A percentile compares a stretch with the other conserved stretches of the same genome.
These are phyloP conservation scores for Phalacrocorax carbo DNA, from an alignment of 2,113 vertebrate genomes.

Conservation along the genomic window DNA sequence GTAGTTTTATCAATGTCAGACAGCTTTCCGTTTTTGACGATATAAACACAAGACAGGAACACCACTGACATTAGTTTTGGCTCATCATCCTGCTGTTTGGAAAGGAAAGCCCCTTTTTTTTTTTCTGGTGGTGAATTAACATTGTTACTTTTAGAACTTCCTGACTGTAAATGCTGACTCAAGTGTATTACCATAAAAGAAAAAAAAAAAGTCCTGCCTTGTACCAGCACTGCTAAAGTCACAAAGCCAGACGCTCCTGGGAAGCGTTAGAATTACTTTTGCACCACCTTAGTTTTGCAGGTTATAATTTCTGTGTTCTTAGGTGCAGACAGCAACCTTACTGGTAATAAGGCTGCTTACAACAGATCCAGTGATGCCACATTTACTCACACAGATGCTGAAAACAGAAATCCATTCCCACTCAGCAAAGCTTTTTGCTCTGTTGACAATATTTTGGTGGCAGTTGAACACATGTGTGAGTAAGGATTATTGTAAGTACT, in stretches of 20 bases:
- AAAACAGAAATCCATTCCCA: background rate
- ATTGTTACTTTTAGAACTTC: background rate
- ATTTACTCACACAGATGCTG: background rate
- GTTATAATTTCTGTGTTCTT: background rate
- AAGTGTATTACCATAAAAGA: background rate
- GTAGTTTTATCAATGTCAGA: conserved; percentile 41
- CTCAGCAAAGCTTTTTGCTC: background rate
- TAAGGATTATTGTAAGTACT: background rate
- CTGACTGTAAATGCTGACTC: background rate
- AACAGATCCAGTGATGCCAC: background rate
- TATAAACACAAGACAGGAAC: background rate
- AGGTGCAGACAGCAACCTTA: background rate
- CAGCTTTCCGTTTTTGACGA: conserved; percentile 9
- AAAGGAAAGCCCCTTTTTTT: background rate
- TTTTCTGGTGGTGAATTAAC: background rate
- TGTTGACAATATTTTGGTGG: background rate
- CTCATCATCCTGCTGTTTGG: background rate
- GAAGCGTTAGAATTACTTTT: background rate
- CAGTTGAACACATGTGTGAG: background rate
- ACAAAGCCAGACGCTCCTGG: conserved; percentile 1
- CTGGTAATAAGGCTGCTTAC: background rate
- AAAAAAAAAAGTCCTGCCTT: background rate
- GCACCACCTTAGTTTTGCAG: conserved; percentile 1
- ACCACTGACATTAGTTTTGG: background rate
- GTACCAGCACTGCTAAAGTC: background rate